Percentiles rank a stretch among this genome's conserved stretches.
phyloP scores from a whole-genome alignment of 2,113 vertebrate genomes.

The Chitala chitala region DNA sequence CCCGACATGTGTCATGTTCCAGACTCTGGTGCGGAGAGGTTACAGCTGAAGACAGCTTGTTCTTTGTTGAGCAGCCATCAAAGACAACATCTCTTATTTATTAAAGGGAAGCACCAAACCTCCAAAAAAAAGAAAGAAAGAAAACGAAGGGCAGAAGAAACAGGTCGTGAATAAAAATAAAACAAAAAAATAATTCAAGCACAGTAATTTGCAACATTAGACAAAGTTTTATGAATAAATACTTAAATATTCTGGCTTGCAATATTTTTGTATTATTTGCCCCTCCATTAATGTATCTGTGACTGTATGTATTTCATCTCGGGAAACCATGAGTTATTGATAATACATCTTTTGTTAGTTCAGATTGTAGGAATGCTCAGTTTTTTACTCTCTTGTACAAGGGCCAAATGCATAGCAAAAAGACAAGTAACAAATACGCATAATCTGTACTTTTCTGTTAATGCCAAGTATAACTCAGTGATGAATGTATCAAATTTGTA shows the following conservation, averaged over 20 bases:
- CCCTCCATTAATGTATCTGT: constrained; percentile 19
- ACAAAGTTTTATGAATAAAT: constrained; percentile 7
- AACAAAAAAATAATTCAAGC: constrained; percentile 21
- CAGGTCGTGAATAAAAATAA: constrained; percentile 18
- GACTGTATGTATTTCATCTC: background rate
- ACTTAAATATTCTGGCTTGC: background rate
- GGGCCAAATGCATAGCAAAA: background rate
- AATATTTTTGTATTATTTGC: constrained; percentile 3
- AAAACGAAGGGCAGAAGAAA: constrained; percentile 34
- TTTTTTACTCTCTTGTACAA: background rate
- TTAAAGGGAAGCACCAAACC: constrained; percentile 44
- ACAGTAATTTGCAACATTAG: background rate
- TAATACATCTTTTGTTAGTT: constrained; percentile 14
- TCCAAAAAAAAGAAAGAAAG: constrained; percentile 30
- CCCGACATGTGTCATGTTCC: constrained; percentile 99
- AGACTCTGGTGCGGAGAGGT: constrained; percentile 93
- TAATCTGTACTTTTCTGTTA: background rate
- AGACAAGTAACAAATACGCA: background rate
- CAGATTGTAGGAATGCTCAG: background rate
- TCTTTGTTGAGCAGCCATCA: constrained; percentile 96
- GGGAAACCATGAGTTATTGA: background rate
- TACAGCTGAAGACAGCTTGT: constrained; percentile 93
- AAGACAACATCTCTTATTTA: constrained; percentile 69
- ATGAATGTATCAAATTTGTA: too few relatives aligned
- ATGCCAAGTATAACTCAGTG: background rate